Evolutionary conservation across 2,888 invertebrate genomes (phyloP).

Genomic region (Proisotoma minuta): DNA sequence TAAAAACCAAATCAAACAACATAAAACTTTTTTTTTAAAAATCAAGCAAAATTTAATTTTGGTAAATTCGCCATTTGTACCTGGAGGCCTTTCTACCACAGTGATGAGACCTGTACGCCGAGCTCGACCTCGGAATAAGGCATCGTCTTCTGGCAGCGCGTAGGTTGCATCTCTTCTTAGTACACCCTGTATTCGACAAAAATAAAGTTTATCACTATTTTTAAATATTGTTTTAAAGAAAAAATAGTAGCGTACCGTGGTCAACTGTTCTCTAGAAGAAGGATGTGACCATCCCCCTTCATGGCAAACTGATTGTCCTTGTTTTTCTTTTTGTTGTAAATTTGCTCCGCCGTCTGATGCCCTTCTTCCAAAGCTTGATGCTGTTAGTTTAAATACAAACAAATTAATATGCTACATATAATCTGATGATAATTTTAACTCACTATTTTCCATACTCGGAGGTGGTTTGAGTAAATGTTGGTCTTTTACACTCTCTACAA

Average conservation of each 20-base stretch:
- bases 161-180: slow-evolving; percentile 44
- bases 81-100: slow-evolving; percentile 77
- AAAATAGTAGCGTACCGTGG: slow-evolving; percentile 36
- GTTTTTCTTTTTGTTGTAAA: slow-evolving; percentile 58
- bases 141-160: slow-evolving; percentile 43
- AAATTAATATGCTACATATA: neutral
- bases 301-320: slow-evolving; percentile 35
- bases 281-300: slow-evolving; percentile 48
- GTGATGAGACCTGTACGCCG: slow-evolving; percentile 76
- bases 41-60: neutral
- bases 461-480: slow-evolving; percentile 74
- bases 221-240: too few relatives aligned
- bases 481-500: slow-evolving; percentile 69
- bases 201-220: too few relatives aligned
- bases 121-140: slow-evolving; percentile 42
- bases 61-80: slow-evolving; percentile 59
- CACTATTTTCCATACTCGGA: slow-evolving; percentile 67
- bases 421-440: slow-evolving; percentile 36
- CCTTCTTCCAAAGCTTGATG: slow-evolving; percentile 77
- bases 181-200: slow-evolving; percentile 44
- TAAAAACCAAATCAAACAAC: slow-evolving; percentile 30
- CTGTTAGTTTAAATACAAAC: slow-evolving; percentile 48
- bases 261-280: slow-evolving; percentile 46
- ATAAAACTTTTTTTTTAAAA: slow-evolving; percentile 31
- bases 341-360: slow-evolving; percentile 96